phyloP scores from a whole-genome alignment of 2,113 vertebrate genomes.

The Carlito syrichta region DNA sequence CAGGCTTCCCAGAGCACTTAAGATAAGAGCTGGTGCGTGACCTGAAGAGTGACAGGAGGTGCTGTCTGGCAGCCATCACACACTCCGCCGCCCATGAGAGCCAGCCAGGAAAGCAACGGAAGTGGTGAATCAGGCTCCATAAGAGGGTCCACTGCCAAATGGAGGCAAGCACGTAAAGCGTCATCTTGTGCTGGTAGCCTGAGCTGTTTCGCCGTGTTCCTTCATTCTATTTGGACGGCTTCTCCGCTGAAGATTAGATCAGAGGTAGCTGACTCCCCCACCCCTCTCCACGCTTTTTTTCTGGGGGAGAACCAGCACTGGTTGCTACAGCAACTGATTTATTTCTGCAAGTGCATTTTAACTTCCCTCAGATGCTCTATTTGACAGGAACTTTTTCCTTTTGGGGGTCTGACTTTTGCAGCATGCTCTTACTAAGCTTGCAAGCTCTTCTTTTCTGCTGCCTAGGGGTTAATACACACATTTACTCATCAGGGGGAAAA shows the following conservation, averaged over 20 bases:
- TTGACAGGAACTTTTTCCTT: conserved; percentile 33
- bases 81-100: not conserved
- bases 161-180: not conserved
- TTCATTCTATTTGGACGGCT: not conserved
- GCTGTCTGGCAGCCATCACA: not conserved
- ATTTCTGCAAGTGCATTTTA: conserved; percentile 63
- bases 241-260: not conserved
- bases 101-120: not conserved
- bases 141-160: not conserved
- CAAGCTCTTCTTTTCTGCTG: not conserved
- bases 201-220: not conserved
- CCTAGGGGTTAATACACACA: not conserved
- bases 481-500: not conserved
- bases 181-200: not conserved
- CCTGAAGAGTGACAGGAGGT: not conserved
- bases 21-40: not conserved
- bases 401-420: not conserved
- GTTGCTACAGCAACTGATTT: conserved; percentile 71
- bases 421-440: not conserved
- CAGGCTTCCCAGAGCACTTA: not conserved
- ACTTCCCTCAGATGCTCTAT: conserved; percentile 21
- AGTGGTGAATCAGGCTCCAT: not conserved
- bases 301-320: conserved; percentile 23
- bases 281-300: conserved; percentile 1
- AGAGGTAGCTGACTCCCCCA: not conserved